phyloP scores from a whole-genome alignment of 2,113 vertebrate genomes.

The Mirounga angustirostris region DNA sequence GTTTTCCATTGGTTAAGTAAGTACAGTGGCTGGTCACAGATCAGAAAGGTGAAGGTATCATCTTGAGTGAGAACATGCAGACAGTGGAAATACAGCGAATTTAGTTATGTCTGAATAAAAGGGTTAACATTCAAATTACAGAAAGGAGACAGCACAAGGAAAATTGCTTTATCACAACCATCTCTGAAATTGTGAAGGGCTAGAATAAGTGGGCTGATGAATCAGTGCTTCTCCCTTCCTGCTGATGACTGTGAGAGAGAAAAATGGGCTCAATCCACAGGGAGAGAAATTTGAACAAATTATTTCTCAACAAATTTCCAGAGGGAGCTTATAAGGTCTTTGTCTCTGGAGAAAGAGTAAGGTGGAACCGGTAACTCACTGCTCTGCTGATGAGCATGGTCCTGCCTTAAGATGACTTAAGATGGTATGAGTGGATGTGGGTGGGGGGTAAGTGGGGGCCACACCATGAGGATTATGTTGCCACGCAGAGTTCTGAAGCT shows the following conservation, averaged over 20 bases:
- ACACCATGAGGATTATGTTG: background rate
- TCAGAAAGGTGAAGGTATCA: background rate
- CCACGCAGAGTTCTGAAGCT: background rate
- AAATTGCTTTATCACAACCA: conserved; percentile 49
- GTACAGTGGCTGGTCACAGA: background rate
- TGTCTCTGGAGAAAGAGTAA: conserved; percentile 43
- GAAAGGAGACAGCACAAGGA: background rate
- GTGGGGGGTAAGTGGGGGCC: fast-evolving
- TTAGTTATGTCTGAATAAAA: background rate
- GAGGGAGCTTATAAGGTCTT: conserved; percentile 1
- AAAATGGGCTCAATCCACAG: conserved; percentile 32
- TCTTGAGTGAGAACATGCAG: background rate
- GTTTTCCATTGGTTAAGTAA: conserved; percentile 44
- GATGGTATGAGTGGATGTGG: background rate
- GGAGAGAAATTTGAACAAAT: conserved; percentile 65
- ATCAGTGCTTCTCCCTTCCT: conserved; percentile 24
- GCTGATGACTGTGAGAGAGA: background rate
- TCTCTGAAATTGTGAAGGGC: conserved; percentile 36
- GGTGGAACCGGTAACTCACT: background rate
- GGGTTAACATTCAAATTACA: conserved; percentile 54
- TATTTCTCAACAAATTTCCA: conserved; percentile 51
- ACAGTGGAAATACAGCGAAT: background rate
- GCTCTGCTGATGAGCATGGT: background rate
- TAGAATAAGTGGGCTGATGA: conserved; percentile 48
- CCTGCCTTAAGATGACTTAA: background rate